These are phyloP conservation scores for Euclidia mi DNA, from an alignment of 2,888 invertebrate species.

Conservation along the genomic window DNA sequence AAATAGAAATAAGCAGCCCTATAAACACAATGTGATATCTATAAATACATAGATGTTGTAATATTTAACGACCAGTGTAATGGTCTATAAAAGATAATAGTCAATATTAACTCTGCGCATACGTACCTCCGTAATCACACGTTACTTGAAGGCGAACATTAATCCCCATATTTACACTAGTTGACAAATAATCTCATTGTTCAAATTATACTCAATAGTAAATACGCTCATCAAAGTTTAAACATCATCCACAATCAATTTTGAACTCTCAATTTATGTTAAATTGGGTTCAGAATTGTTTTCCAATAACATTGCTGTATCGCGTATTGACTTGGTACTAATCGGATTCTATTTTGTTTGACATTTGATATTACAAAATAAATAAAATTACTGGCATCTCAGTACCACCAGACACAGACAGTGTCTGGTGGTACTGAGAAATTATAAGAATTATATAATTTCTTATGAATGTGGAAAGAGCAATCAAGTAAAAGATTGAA, in stretches of 20 bases:
- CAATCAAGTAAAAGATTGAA: too few species aligned
- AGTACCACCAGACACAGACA: too few species aligned
- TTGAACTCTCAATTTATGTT: background rate
- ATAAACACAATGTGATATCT: background rate
- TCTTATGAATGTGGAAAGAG: too few species aligned
- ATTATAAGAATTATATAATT: too few species aligned
- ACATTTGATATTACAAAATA: slow-evolving; percentile 47
- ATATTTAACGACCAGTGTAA: slow-evolving; percentile 29
- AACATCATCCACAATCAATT: background rate
- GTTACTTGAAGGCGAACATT: slow-evolving; percentile 32
- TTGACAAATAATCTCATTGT: slow-evolving; percentile 41
- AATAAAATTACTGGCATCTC: slow-evolving; percentile 37
- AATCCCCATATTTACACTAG: slow-evolving; percentile 35
- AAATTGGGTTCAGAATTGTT: background rate
- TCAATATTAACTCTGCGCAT: slow-evolving; percentile 37
- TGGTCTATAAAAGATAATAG: slow-evolving; percentile 34
- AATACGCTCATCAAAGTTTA: slow-evolving; percentile 5
- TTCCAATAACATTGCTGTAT: background rate
- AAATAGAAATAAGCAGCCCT: too few species aligned
- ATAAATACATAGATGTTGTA: slow-evolving; percentile 5
- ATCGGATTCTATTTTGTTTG: slow-evolving; percentile 41
- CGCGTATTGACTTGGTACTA: slow-evolving; percentile 23
- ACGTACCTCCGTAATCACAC: slow-evolving; percentile 26
- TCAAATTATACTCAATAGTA: slow-evolving; percentile 22
- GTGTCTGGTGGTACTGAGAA: too few species aligned